Percentiles rank a stretch among this genome's conserved stretches.
phyloP scores from a whole-genome alignment of 1,140 invertebrate species.

The Sinella curviseta region DNA sequence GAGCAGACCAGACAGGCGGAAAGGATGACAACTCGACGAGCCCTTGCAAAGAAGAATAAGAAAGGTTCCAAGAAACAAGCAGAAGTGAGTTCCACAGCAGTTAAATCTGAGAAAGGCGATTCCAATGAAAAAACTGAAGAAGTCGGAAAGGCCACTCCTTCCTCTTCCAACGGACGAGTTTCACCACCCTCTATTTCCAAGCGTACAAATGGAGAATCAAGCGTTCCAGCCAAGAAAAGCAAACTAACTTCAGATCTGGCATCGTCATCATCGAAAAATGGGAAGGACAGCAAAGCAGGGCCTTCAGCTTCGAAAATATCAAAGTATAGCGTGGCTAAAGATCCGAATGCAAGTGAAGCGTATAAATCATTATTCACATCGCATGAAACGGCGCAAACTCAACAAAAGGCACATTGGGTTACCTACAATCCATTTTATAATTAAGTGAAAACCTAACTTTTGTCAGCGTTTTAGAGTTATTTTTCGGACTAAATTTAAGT shows the following conservation, averaged over 20 bases:
- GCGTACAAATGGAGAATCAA: not conserved
- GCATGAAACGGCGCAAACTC: slow-evolving; percentile 79
- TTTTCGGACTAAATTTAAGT: not conserved
- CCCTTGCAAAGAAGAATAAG: slow-evolving; percentile 69
- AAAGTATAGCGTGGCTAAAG: slow-evolving; percentile 83
- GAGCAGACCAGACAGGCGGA: slow-evolving; percentile 69
- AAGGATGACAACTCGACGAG: slow-evolving; percentile 66
- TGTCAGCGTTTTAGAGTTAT: not conserved
- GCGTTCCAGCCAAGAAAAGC: slow-evolving; percentile 19
- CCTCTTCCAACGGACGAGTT: not conserved
- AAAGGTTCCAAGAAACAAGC: slow-evolving; percentile 63
- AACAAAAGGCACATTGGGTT: slow-evolving; percentile 91
- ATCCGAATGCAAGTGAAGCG: slow-evolving; percentile 84
- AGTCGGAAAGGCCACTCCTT: not conserved
- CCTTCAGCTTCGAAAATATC: not conserved
- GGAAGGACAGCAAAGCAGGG: not conserved
- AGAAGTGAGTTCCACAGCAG: slow-evolving; percentile 22
- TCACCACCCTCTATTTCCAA: not conserved
- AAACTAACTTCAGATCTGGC: not conserved
- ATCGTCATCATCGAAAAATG: not conserved
- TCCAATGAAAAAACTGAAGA: slow-evolving; percentile 33
- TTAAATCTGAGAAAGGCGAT: slow-evolving; percentile 17
- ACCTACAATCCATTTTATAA: slow-evolving; percentile 65
- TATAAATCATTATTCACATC: slow-evolving; percentile 94
- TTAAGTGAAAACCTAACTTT: not conserved